phyloP scores from a whole-genome alignment of 2,113 vertebrate genomes.

The Copsychus sechellarum region DNA sequence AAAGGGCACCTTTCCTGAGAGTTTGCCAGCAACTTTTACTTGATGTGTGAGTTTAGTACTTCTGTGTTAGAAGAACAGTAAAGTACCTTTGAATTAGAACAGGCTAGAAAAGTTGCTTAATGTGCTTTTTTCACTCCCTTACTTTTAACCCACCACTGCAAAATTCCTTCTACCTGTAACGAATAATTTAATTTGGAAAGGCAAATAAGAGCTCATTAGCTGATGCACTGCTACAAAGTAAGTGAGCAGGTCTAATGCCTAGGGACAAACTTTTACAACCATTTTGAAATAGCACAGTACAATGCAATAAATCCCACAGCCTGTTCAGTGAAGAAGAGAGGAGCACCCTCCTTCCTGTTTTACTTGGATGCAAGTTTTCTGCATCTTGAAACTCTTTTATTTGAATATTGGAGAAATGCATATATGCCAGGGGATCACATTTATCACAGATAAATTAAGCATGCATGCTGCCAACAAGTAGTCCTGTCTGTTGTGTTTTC shows the following conservation, averaged over 20 bases:
- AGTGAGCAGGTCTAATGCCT: constrained; percentile 30
- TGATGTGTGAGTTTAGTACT: constrained; percentile 8
- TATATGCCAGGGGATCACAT: not conserved
- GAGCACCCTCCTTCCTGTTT: not conserved
- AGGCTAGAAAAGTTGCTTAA: constrained; percentile 23
- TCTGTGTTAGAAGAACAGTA: not conserved
- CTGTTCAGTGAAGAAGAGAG: not conserved
- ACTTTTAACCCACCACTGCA: constrained; percentile 35
- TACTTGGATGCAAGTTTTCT: not conserved
- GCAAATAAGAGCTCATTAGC: constrained; percentile 55
- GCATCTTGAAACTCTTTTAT: not conserved
- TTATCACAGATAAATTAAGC: not conserved
- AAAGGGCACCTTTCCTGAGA: constrained; percentile 59
- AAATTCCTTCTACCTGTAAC: constrained; percentile 38
- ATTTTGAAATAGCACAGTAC: constrained; percentile 23
- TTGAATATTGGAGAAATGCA: not conserved
- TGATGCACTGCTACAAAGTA: constrained; percentile 6
- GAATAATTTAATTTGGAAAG: constrained; percentile 41
- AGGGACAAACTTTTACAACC: constrained; percentile 7
- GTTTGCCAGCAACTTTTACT: constrained; percentile 48
- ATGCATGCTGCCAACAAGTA: not conserved
- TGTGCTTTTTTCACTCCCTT: not conserved
- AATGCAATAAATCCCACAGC: not conserved
- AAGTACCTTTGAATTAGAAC: constrained; percentile 38
- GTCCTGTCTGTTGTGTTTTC: not conserved